Evolutionary conservation across 1,140 invertebrate species (phyloP).

Genomic region (Radopholus similis): DNA sequence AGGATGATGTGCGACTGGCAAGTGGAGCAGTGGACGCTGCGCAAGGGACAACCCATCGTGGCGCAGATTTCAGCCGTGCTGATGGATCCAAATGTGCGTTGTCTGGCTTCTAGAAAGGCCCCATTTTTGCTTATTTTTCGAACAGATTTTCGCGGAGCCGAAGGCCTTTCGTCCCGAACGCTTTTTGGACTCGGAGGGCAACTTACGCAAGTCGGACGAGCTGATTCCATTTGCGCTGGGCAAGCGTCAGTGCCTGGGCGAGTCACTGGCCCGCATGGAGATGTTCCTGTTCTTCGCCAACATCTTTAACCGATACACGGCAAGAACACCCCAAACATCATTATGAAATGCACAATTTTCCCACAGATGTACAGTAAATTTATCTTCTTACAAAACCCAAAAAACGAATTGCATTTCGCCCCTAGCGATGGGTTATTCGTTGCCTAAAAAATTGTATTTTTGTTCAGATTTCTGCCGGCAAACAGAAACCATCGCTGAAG

Average conservation of each 20-base stretch:
- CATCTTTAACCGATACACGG: constrained; percentile 15
- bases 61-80: constrained; percentile 25
- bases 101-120: neutral
- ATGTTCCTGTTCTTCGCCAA: constrained; percentile 32
- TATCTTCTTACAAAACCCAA: neutral
- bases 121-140: neutral
- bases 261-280: constrained; percentile 36
- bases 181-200: constrained; percentile 21
- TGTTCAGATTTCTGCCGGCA: neutral
- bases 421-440: neutral
- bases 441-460: neutral
- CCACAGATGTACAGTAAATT: too few relatives aligned
- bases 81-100: constrained; percentile 12
- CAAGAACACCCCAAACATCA: neutral
- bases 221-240: constrained; percentile 22
- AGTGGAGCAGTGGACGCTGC: neutral
- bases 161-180: constrained; percentile 12
- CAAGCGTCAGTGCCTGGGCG: constrained; percentile 33
- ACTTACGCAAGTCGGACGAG: constrained; percentile 10
- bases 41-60: constrained; percentile 12
- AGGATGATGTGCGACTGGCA: constrained; percentile 13
- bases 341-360: neutral
- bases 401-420: neutral
- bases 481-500: constrained; percentile 1
- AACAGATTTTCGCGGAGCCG: constrained; percentile 17